Evolutionary conservation across 1,140 invertebrate genomes (phyloP), one percentile per base, ranked within the genome.

Genomic region (Uloborus diversus): DNA sequence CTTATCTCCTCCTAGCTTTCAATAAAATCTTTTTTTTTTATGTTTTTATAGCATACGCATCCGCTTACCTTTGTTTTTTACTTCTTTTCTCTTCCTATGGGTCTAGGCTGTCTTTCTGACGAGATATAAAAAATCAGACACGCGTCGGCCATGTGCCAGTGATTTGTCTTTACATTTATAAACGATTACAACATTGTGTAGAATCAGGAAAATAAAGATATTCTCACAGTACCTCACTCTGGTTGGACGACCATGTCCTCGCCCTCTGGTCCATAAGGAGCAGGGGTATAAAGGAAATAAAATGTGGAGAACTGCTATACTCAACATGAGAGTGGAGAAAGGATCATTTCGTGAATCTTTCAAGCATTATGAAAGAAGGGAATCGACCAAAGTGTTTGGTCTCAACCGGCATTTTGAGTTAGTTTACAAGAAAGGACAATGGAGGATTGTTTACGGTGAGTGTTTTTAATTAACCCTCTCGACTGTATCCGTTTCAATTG

Each of bases 311-410:
- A 66, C 73, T 33, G 30, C 73, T 25, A 53, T 76, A 11, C 42
- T 75, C 53, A 75, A 66, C 64, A 62, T 81, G 59, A 37, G 80
- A 79, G 66, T 53, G 30, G 76, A 69, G 27, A 79, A 69, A 70
- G 76, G 76, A 69, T 79, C 76, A 17, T 79, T 79, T 79, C 76
- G 76, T 42, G 76, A 79, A 57, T 79, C 76, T 27, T 69, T 79
- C 66, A 79, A 69, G 66, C 65, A 79, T 62, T 79, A 79, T 69
- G 76, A 76, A 59, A 56, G 80, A 42, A 25, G 70, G 61, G 80
- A 81, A 65, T 53, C 80, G 20, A 68, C 42, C 20, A 76, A 61
- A 71, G 37, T 61, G 35, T 66, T 56, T 30, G 37, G 61, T 66
- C 73, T 62, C 61, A 78, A 68, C 62, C 62, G 70, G 28, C 80